Evolutionary conservation across 2,113 vertebrate genomes (phyloP), one percentile per base, ranked within the genome.

Genomic region (Numida meleagris): DNA sequence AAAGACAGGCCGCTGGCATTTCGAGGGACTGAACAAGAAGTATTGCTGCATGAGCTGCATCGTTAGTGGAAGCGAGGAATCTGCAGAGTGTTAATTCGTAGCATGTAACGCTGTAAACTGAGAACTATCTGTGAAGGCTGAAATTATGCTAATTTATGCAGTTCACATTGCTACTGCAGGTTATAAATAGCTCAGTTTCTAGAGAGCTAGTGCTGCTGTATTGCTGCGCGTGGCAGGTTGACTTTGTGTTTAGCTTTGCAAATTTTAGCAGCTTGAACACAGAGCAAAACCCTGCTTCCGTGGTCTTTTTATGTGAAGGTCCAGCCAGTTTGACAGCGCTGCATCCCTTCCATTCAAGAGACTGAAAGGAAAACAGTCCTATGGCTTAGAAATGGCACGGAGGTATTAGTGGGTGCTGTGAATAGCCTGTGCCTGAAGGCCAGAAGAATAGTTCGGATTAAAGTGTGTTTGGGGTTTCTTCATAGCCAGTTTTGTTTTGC

Each of bases 81-180:
- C 83, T 65, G 57, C 86, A 45, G 79, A n/a, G 92, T 65, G 91
- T 89, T 95, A 94, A 96, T 97, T 96, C 80, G 38, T 87, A 92
- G 72, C 82, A 42, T 79, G 92, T 88, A 90, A 34, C 76, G 48
- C 76, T 82, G 89, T 93, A 90, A 94, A 50, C 92, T 79, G 87
- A 71, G 96, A 95, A 82, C 93, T 66, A 50, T 97, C 96, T 83
- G 91, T 80, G 88, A 87, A 76, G 90, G 92, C 89, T 94, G 92
- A 85, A 92, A 97, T 96, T 97, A 97, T 97, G 97, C 93, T 98
- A 98, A 98, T 97, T 84, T 96, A 97, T 97, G 96, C 97, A 89
- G 90, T 96, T 96, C 95, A 57, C 95, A 96, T 50, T 97, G 96
- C 90, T 94, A 85, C 84, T 68, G 81, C 79, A 62, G 93, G 94